phyloP scores from a whole-genome alignment of 2,888 invertebrate species.

The Esperia sulphurella region DNA sequence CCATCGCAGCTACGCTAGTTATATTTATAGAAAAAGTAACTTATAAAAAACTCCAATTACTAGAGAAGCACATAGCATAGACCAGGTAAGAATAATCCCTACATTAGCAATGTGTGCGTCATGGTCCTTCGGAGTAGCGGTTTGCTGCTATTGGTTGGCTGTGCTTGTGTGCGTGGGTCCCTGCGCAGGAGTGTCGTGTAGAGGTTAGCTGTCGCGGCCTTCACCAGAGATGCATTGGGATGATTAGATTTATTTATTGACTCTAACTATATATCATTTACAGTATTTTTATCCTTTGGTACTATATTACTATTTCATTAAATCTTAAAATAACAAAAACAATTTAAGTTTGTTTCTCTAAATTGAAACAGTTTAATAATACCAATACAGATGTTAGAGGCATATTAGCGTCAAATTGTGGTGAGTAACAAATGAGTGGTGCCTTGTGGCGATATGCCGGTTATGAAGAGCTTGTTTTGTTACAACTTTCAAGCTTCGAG shows the following conservation, averaged over 20 bases:
- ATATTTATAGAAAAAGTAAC: constrained; percentile 37
- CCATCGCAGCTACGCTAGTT: constrained; percentile 20
- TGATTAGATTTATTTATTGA: constrained; percentile 51
- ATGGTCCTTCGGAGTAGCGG: constrained; percentile 11
- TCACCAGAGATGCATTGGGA: constrained; percentile 73
- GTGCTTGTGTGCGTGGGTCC: constrained; percentile 47
- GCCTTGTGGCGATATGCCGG: constrained; percentile 30
- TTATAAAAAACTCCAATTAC: constrained; percentile 55
- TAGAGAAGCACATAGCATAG: constrained; percentile 25
- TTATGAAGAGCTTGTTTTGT: constrained; percentile 53
- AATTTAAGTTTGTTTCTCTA: neutral
- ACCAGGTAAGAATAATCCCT: constrained; percentile 59
- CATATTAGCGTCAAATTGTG: neutral
- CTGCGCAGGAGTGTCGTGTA: constrained; percentile 62
- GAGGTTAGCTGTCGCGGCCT: constrained; percentile 70
- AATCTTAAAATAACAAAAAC: neutral
- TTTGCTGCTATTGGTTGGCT: neutral
- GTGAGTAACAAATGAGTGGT: constrained; percentile 3
- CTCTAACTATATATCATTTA: too few species aligned
- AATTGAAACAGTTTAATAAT: neutral
- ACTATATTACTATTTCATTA: neutral
- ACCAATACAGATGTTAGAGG: neutral
- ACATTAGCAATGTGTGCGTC: constrained; percentile 32
- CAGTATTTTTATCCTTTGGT: neutral
- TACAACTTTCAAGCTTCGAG: constrained; percentile 68